Evolutionary conservation across 2,113 vertebrate species (phyloP), one percentile per base, ranked within the genome.

Genomic region (Piaya cayana): DNA sequence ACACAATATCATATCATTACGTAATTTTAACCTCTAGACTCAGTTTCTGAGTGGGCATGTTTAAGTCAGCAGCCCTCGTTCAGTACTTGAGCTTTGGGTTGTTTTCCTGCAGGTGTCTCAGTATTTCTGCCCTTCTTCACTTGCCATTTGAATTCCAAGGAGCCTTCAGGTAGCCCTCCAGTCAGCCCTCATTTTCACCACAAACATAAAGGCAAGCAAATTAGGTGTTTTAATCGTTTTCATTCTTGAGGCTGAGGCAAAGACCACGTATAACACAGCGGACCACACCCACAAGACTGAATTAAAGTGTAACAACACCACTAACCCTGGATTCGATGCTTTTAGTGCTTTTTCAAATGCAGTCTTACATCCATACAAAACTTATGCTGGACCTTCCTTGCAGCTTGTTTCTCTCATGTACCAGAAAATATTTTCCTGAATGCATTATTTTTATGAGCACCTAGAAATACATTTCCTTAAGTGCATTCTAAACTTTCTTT

Each of bases 401-500:
- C 72, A 70, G n/a, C 16, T 79, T 36, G 16, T 60, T 92, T 77
- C 45, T 90, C 30, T 5, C 5, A 29, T 49, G 22, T 72, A 21
- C 81, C 60, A 68, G 52, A 55, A 87, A 64, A 91, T 13, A 14
- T 59, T 80, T 86, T 65, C 34, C 49, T 71, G 20, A 58, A 70
- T 23, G 26, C 5, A 29, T 74, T 50, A 22, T 67, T 86, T 87
- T 94, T 63, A 43, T 36, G 9, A 93, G 32, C 19, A 79, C 25
- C 52, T 93, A 78, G 49, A 90, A 91, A 29, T 63, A 11, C 15
- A 34, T 89, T 93, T 95, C 29, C 56, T 37, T 75, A 78, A 91
- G 47, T 52, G 26, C 21, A 68, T 55, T 29, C 23, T 60, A 58
- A 92, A 71, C 43, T 47, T 56, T 29, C 39, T 47, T 8, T 26